Base-by-base conservation (phyloP, 1,140 invertebrate species). In the Macrosteles quadrilineatus region DNA sequence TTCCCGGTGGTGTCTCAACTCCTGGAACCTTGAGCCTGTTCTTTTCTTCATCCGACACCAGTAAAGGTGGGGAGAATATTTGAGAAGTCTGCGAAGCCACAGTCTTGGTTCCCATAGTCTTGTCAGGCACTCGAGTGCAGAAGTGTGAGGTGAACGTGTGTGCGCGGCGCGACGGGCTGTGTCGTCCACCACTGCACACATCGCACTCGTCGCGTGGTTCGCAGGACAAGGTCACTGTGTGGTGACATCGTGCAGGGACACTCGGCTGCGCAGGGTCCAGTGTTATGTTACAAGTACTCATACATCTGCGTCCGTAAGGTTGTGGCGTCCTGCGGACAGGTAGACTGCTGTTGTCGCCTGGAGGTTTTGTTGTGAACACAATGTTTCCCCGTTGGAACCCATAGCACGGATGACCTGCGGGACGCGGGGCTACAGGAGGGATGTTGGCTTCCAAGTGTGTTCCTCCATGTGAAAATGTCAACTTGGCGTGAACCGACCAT, bases 241-340 rank as follows among this genome's bases (percentile, higher is more conserved):
- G 77, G 31, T 71, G 68, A 21, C 70, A 68, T 9, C 64, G 66
- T 21, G 53, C 31, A 6, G 21, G 53, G 0, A n/a, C 1, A 19
- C 19, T 9, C 11, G n/a, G 23, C 19, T 40, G 40, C 1, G 32
- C n/a, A 40, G 29, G 40, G 21, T 40, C 68, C n/a, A 87, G 76
- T 9, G 87, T 82, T 43, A 90, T 90, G 74, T 85, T 90, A 74
- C 87, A 90, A 0, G 88, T 90, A 77, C 88, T 91, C 55, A 83
- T 86, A 70, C 88, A 90, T 2, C 80, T 75, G 3, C 82, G 77
- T 40, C 80, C 80, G 57, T 78, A 80, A 0, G 81, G 79, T n/a
- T 82, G 81, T 0, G 79, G 71, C 0, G 76, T 62, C 36, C 77
- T 71, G 23, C 80, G 75, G 0, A 45, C 12, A 0, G 68, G 68